Base-by-base conservation (phyloP, 64 coral and sea anemone genomes). In the Actinia equina region DNA sequence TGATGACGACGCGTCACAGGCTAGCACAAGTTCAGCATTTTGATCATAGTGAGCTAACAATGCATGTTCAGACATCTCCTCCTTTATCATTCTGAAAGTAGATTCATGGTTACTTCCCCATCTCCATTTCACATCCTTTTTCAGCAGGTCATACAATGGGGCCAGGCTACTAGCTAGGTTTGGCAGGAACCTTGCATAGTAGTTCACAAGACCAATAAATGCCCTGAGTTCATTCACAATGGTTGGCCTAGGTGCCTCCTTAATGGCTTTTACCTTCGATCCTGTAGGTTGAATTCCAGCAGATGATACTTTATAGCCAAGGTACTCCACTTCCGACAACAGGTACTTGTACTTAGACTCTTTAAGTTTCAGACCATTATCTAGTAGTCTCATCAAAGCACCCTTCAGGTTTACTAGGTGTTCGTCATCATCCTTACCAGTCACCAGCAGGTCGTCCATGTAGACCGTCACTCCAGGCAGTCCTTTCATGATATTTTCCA, bases 251-350 rank as follows among this genome's bases (percentile, higher is more conserved):
- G 86, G 86, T 23, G 65, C 65, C 23, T 86, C 62, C 7, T 45
- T 30, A 43, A 71, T 86, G 5, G 85, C 85, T 55, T 17, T 56
- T 4, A 77, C 69, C 67, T 87, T 77, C 9, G 14, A 27, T 77
- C 84, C 62, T 18, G 62, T 71, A 41, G 88, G 88, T 46, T 89
- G 7, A 13, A 89, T 74, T 8, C 82, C 88, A 51, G 81, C 88
- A 44, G 43, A 62, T 27, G 59, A 59, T 60, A 86, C 25, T 17
- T 77, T 77, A n/a, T 77, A 77, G 18, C 42, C n/a, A n/a, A n/a
- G n/a, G n/a, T n/a, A n/a, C n/a, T n/a, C n/a, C n/a, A n/a, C n/a
- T n/a, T n/a, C n/a, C n/a, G n/a, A n/a, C n/a, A n/a, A n/a, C n/a
- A n/a, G n/a, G n/a, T n/a, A n/a, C n/a, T n/a, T n/a, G n/a, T n/a